Evolutionary conservation across 1,140 invertebrate species (phyloP), one percentile per base, ranked within the genome.

Genomic region (Charaxes varanes): DNA sequence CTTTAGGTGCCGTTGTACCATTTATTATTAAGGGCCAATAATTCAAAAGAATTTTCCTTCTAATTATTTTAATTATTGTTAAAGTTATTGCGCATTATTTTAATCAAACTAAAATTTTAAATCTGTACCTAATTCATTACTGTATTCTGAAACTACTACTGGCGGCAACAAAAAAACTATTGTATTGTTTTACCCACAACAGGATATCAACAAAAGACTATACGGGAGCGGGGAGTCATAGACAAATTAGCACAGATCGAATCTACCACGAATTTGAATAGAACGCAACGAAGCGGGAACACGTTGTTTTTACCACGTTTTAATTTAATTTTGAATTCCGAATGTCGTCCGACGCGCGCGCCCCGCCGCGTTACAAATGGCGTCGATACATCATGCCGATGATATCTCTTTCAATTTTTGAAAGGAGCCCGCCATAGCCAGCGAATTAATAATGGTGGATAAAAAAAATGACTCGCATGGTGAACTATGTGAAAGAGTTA

Each of bases 391-490:
- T 83, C 78, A 79, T 62, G 38, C 49, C 63, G 78, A 83, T 83
- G 78, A 83, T 83, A 83, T 83, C 78, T 83, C 73, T 76, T 79
- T 83, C 73, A 73, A 72, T 67, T 77, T 79, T 68, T 76, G 72
- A 72, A 77, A 65, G 62, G 48, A 64, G 43, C 57, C 53, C 64
- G 64, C 56, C 60, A 50, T 49, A 62, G 54, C 31, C 73, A 62
- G 58, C 63, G 58, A 70, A 78, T 77, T 77, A 74, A 79, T 79
- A 74, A 77, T 58, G 47, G 48, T 53, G 44, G 35, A 56, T 46
- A 48, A 46, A 63, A 74, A 50, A 48, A 63, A 74, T 57, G 50
- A 54, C 54, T 56, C 47, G 54, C 52, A 53, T 62, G 46, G 37
- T 62, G 55, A 68, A 53, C 60, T 62, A 69, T 65, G 53, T 45